Evolutionary conservation across 2,888 invertebrate genomes (phyloP).

Genomic region (Lamellibrachia satsuma): DNA sequence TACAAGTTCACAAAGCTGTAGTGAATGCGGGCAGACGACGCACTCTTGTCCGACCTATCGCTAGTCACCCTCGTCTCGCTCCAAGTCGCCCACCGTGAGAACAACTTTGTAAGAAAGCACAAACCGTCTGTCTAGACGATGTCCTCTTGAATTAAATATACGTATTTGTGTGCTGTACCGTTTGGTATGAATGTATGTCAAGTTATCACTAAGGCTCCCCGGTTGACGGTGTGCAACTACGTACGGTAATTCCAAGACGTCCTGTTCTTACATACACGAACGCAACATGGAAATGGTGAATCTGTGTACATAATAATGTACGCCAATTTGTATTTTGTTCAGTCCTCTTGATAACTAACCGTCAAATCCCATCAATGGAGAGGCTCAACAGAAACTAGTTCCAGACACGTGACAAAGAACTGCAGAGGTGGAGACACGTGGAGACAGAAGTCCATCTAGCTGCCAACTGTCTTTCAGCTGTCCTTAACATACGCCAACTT

Average conservation of each 20-base stretch:
- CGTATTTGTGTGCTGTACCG: background rate
- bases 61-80: background rate
- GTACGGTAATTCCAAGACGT: background rate
- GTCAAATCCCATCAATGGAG: background rate
- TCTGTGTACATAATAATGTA: no score
- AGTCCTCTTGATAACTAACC: no score
- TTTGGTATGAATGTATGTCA: background rate
- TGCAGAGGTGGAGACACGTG: background rate
- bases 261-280: no score
- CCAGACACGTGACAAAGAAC: background rate
- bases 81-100: background rate
- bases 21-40: no score
- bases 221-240: background rate
- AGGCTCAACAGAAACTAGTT: background rate
- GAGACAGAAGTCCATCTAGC: background rate
- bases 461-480: background rate
- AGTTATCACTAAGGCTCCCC: background rate
- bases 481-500: background rate
- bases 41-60: no score
- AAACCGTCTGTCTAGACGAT: background rate
- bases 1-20: background rate
- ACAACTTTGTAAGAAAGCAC: background rate
- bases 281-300: no score
- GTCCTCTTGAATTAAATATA: background rate
- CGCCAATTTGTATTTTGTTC: no score